Evolutionary conservation across 2,113 vertebrate genomes (phyloP).

Genomic region (Capreolus pygargus): DNA sequence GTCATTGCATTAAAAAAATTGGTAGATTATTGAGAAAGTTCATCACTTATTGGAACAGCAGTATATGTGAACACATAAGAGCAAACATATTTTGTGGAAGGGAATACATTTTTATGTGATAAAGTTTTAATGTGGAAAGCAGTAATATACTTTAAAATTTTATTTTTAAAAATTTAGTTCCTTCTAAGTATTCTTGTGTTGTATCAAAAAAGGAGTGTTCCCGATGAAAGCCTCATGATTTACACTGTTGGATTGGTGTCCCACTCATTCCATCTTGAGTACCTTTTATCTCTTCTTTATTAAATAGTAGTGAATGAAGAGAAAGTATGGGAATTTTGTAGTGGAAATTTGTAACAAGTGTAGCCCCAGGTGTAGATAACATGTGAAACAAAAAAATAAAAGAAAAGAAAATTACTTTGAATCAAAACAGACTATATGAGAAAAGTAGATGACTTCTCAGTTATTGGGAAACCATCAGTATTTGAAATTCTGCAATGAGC

Average conservation of each 20-base stretch:
- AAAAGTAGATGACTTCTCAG: background rate
- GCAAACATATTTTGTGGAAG: background rate
- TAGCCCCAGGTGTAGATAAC: background rate
- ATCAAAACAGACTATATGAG: background rate
- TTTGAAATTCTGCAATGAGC: background rate
- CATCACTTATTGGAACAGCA: background rate
- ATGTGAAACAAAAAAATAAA: background rate
- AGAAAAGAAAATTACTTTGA: background rate
- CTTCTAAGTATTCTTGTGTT: background rate
- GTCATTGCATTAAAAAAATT: background rate
- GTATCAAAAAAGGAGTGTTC: background rate
- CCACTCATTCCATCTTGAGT: background rate
- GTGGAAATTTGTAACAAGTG: background rate
- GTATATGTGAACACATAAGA: background rate
- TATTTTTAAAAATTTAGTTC: background rate
- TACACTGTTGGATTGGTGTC: accelerated
- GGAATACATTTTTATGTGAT: background rate
- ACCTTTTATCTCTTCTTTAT: background rate
- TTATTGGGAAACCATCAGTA: background rate
- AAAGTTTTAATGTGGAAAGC: background rate
- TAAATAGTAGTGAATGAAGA: background rate
- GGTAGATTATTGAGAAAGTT: background rate
- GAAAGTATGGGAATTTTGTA: background rate
- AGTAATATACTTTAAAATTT: background rate
- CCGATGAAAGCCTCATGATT: background rate